Base-by-base conservation (phyloP, 2,113 vertebrate genomes). In the Nematolebias whitei region DNA sequence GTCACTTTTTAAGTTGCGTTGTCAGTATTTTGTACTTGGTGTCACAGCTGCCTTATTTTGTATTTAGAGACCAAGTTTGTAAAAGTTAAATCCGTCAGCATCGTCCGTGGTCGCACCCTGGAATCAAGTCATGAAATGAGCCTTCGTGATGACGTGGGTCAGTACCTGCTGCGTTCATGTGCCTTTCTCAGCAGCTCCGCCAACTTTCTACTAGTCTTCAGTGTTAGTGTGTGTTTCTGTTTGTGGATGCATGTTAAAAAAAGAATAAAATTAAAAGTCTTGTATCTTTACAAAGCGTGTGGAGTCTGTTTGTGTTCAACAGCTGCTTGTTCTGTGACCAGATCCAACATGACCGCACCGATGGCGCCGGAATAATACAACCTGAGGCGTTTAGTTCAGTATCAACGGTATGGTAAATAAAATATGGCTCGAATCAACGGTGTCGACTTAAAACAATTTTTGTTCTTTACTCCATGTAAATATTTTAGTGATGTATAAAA, bases 161-260 rank as follows among this genome's bases (percentile, higher is more conserved):
- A 74, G 75, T 67, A 35, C 44, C 23, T 15, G 57, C 38, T 10
- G 20, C 63, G n/a, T n/a, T n/a, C 47, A 4, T 45, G 44, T 80
- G 72, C 59, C 56, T 55, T 20, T 12, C 49, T 24, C 60, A 41
- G n/a, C n/a, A n/a, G n/a, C n/a, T n/a, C n/a, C n/a, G n/a, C n/a
- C n/a, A n/a, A n/a, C n/a, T n/a, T n/a, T n/a, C n/a, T n/a, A n/a
- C 40, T 41, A 19, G 67, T 87, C 79, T 79, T 84, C 77, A 74
- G 82, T 74, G 85, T 87, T 82, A 65, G 56, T 85, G 72, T 76
- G 76, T 82, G 20, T 76, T 78, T 50, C 82, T 26, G 70, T 80
- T 50, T 88, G 71, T 87, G 79, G 29, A 85, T 84, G 83, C 82
- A 88, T 92, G 81, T 88, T 63, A 79, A 79, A 82, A 63, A 75